Evolutionary conservation across 2,797 vertebrate species (phyloP), one percentile per base, ranked within the genome.

Genomic region (Cyprinodon diabolis): DNA sequence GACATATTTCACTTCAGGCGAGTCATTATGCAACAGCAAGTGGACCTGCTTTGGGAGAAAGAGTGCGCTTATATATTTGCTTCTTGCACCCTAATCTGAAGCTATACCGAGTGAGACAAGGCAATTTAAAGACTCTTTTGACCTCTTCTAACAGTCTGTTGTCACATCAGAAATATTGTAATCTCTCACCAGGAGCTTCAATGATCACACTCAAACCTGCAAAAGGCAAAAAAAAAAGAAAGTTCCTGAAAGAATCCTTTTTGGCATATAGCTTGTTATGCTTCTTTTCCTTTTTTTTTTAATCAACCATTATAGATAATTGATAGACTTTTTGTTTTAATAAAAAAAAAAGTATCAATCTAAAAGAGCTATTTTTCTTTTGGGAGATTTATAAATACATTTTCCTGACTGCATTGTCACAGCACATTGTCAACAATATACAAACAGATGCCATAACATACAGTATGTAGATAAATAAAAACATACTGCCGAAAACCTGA

Each of bases 11-110:
- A 72, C 89, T 86, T 85, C 76, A 60, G 83, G 89, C 87, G 4
- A 48, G 56, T 78, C 74, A 77, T 91, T 90, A 89, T 71, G 84
- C 80, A 88, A 88, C 81, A 74, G 65, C 78, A 70, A 83, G 82
- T 76, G 83, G 81, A 84, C 80, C 1, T 30, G 73, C 83, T 68
- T 23, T 54, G 80, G 60, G 71, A 81, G 74, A 43, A 71, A 74
- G 60, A 67, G 72, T 67, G 76, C 35, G 80, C 43, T 69, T 69
- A 54, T 70, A 47, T 75, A 67, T 71, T 58, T 68, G 82, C 87
- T 68, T 65, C 81, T 52, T 76, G 76, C 71, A 65, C 80, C 87
- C 74, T 86, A 87, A 90, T 88, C 77, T 84, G 67, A 82, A 67
- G 80, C 76, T 84, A 84, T 73, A 70, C 82, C 78, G 81, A 77